These are phyloP conservation scores for Coturnix japonica DNA, from an alignment of 2,113 vertebrate genomes.

Conservation along the genomic window DNA sequence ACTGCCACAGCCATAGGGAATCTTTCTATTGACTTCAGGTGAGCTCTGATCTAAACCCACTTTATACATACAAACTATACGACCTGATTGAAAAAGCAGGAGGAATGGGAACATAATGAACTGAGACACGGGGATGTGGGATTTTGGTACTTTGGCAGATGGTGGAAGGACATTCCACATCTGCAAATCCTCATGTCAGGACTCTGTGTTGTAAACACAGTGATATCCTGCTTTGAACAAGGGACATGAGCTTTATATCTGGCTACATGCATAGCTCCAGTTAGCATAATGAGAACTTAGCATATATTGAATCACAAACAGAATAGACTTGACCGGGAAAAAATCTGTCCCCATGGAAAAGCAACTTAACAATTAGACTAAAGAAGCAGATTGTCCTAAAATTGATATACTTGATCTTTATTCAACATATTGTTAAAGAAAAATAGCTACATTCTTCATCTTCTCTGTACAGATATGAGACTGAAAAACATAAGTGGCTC, in stretches of 20 bases:
- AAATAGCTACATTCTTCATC: slow-evolving; percentile 12
- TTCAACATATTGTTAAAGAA: slow-evolving; percentile 29
- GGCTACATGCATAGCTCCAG: background rate
- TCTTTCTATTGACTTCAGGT: slow-evolving; percentile 8
- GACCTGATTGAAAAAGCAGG: background rate
- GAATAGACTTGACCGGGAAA: background rate
- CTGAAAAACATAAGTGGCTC: background rate
- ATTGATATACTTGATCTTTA: slow-evolving; percentile 28
- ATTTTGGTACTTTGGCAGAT: background rate
- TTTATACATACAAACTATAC: background rate
- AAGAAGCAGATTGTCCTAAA: slow-evolving; percentile 34
- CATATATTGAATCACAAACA: slow-evolving; percentile 20
- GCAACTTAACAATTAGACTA: slow-evolving; percentile 31
- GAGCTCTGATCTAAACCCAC: background rate
- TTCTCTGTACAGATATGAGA: background rate
- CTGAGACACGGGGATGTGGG: background rate
- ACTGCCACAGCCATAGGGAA: background rate
- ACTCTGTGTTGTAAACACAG: background rate
- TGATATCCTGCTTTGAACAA: slow-evolving; percentile 1
- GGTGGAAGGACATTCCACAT: background rate
- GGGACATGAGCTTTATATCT: slow-evolving; percentile 14
- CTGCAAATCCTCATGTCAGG: slow-evolving; percentile 1
- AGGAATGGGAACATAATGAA: background rate
- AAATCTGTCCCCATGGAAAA: slow-evolving; percentile 36
- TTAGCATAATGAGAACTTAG: slow-evolving; percentile 22